Base-by-base conservation (phyloP, 2,113 vertebrate genomes). In the Uria lomvia region DNA sequence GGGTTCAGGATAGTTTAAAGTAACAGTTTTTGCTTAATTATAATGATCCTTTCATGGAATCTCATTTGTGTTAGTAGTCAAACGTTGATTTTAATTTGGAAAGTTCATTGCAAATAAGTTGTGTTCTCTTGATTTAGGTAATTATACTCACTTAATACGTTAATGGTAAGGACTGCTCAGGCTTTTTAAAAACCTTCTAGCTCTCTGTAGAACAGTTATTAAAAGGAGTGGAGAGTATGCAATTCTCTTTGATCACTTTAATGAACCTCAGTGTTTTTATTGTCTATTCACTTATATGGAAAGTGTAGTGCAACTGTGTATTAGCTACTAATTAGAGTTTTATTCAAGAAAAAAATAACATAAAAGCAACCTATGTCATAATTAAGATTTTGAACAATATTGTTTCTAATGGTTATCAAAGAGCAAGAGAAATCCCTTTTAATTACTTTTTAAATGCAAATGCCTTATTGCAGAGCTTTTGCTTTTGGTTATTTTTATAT, bases 201-300 rank as follows among this genome's bases (percentile, higher is more conserved):
- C 81, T 94, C 66, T 94, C 81, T 92, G 84, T 92, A 95, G 92
- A 96, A 95, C 94, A 95, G 38, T 95, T 97, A 95, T 96, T 97
- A 97, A 91, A 80, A 95, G 49, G 45, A 96, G 58, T 79, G 84
- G 65, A 84, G 72, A 95, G 34, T 94, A 78, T 93, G 36, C 66
- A 90, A 70, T 96, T 90, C 58, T 91, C 80, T 96, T 98, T 97
- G 92, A 97, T 97, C 88, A 95, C 90, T 98, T 95, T 97, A 97
- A 97, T 96, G 94, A 98, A 96, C 79, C 94, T 97, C 84, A 58
- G 49, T 95, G 56, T 92, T 97, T 95, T 97, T 80, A 94, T 97
- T 97, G 89, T 85, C 93, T 97, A 40, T 94, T 97, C 96, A 89
- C 60, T 96, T 82, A 68, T n/a, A 90, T 96, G 87, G 63, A 97